These are phyloP conservation scores for Pantherophis vulpinus DNA, from an alignment of 2,797 vertebrate genomes.

Conservation along the genomic window DNA sequence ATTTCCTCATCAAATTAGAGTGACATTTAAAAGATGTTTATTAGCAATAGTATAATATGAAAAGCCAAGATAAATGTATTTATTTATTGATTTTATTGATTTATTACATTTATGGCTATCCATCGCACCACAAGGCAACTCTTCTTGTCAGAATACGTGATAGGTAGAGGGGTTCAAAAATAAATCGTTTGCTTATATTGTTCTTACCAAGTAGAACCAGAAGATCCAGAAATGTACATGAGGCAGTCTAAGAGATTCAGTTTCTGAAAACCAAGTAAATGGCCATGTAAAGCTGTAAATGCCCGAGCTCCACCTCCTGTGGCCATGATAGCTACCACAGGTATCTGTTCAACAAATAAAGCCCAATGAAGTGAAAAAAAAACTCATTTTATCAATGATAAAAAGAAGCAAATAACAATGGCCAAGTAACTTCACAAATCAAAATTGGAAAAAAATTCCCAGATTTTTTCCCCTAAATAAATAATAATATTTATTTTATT, in stretches of 20 bases:
- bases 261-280: slow-evolving; percentile 76
- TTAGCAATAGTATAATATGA: background rate
- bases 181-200: background rate
- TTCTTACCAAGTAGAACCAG: slow-evolving; percentile 85
- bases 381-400: background rate
- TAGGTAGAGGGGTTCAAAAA: rapidly evolving
- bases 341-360: slow-evolving; percentile 70
- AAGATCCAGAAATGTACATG: slow-evolving; percentile 81
- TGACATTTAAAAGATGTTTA: background rate
- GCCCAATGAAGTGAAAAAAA: background rate
- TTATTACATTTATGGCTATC: background rate
- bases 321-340: slow-evolving; percentile 78
- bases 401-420: background rate
- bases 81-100: background rate
- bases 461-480: background rate
- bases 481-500: background rate
- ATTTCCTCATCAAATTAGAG: background rate
- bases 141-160: background rate
- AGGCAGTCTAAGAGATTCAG: slow-evolving; percentile 76
- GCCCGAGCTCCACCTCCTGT: slow-evolving; percentile 83
- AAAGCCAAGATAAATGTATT: background rate
- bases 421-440: background rate
- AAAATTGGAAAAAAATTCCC: background rate
- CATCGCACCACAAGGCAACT: background rate
- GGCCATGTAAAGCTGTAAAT: slow-evolving; percentile 77